Evolutionary conservation across 1,140 invertebrate species (phyloP).

Genomic region (Meloidogyne exigua): DNA sequence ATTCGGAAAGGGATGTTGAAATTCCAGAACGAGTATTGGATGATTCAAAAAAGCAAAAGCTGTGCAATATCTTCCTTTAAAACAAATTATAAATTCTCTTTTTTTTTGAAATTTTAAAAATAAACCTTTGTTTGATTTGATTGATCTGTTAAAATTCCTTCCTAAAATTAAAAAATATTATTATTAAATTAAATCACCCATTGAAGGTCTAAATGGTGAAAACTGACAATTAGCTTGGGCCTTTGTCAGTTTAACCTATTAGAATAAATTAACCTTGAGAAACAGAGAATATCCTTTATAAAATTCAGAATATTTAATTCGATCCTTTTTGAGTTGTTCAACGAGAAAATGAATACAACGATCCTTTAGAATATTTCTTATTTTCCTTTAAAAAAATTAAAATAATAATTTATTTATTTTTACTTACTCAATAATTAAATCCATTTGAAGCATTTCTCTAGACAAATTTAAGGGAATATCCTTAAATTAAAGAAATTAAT

Average conservation of each 20-base stretch:
- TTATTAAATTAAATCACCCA: too few relatives aligned
- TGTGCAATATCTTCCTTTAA: constrained; percentile 83
- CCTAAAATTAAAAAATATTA: not conserved
- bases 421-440: constrained; percentile 78
- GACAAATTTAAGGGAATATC: constrained; percentile 96
- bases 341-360: constrained; percentile 81
- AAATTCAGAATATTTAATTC: constrained; percentile 79
- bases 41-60: constrained; percentile 85
- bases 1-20: constrained; percentile 80
- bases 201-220: too few relatives aligned
- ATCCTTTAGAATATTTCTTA: constrained; percentile 80
- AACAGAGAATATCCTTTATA: constrained; percentile 88
- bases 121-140: constrained; percentile 26
- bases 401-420: not conserved
- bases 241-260: too few relatives aligned
- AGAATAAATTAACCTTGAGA: constrained; percentile 68
- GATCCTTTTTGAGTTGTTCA: constrained; percentile 80
- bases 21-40: constrained; percentile 75
- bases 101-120: not conserved
- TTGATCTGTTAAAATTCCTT: constrained; percentile 25
- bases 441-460: constrained; percentile 89
- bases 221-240: too few relatives aligned
- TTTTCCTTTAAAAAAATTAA: constrained; percentile 70
- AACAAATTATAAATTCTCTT: not conserved
- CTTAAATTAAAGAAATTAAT: not conserved